These are phyloP conservation scores for Babyrousa celebensis DNA, from an alignment of 2,797 vertebrate genomes.

Conservation along the genomic window DNA sequence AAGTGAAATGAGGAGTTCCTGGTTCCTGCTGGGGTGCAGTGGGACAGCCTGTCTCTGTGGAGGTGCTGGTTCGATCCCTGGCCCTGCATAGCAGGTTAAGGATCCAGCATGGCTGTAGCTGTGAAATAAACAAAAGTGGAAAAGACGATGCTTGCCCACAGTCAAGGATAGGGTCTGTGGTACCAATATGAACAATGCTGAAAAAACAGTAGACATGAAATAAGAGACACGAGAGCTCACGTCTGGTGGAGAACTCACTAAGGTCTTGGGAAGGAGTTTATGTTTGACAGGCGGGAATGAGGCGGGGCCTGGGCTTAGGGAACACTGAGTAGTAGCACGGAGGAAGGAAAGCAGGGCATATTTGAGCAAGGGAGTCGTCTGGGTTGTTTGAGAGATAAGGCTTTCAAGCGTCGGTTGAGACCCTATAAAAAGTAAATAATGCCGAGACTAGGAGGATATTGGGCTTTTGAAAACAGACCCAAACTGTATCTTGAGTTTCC, in stretches of 20 bases:
- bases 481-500: neutral
- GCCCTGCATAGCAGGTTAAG: too few relatives aligned
- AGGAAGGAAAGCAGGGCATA: constrained; percentile 35
- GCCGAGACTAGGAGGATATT: neutral
- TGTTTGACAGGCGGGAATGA: neutral
- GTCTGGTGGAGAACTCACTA: neutral
- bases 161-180: neutral
- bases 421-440: constrained; percentile 21
- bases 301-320: neutral
- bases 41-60: too few relatives aligned
- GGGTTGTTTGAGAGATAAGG: constrained; percentile 63
- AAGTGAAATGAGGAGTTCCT: too few relatives aligned
- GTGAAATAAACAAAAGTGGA: neutral
- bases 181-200: neutral
- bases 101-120: too few relatives aligned
- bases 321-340: neutral
- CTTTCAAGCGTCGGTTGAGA: neutral
- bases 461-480: neutral
- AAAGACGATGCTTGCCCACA: neutral
- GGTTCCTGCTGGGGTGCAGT: too few relatives aligned
- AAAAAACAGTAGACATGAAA: neutral
- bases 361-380: constrained; percentile 40
- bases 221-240: neutral
- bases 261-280: neutral
- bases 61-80: too few relatives aligned